phyloP scores from a whole-genome alignment of 2,888 invertebrate species.

The Drosophila setosimentum region DNA sequence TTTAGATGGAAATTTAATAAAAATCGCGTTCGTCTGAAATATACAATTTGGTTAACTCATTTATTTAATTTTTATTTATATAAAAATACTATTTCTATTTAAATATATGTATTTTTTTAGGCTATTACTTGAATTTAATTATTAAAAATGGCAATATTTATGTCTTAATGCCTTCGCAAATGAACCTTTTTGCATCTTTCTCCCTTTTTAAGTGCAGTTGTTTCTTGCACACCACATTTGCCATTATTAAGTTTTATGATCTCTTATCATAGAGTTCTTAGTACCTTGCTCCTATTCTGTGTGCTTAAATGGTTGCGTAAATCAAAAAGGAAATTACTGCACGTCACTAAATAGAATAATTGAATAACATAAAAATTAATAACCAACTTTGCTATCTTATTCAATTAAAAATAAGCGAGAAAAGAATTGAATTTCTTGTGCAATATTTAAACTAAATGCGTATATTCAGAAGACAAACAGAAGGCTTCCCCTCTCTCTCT shows the following conservation, averaged over 20 bases:
- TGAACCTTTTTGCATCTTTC: not conserved
- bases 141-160: not conserved
- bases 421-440: not conserved
- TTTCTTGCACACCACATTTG: constrained; percentile 48
- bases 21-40: not conserved
- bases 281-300: constrained; percentile 14
- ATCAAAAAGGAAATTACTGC: constrained; percentile 46
- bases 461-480: not conserved
- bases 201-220: constrained; percentile 20
- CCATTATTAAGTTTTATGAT: constrained; percentile 44
- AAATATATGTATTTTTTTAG: not conserved
- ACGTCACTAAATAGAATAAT: not conserved
- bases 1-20: not conserved
- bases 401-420: not conserved
- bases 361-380: not conserved
- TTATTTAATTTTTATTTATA: not conserved
- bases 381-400: not conserved
- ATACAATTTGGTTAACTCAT: not conserved
- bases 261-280: constrained; percentile 3
- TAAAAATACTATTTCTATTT: not conserved
- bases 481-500: not conserved
- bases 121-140: not conserved
- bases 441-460: not conserved
- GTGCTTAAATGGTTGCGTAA: constrained; percentile 47
- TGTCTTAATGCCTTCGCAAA: not conserved